A percentile compares a stretch with the other conserved stretches of the same genome.
Evolutionary conservation across 2,888 invertebrate genomes (phyloP).

Genomic region (Salticus scenicus): DNA sequence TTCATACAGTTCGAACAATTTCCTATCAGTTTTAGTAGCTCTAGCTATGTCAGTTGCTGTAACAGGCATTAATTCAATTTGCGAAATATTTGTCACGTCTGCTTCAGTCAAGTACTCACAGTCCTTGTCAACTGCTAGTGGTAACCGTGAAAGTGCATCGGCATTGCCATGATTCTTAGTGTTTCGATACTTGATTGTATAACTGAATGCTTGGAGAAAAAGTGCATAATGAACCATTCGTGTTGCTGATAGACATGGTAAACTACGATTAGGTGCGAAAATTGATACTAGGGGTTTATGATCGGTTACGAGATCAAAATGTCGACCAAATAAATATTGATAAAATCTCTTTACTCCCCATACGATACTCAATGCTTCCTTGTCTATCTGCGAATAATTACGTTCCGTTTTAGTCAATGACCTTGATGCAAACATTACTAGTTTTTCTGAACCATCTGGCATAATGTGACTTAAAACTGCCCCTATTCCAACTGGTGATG

Average conservation of each 20-base stretch:
- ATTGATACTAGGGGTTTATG: constrained; percentile 74
- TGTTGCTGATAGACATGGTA: constrained; percentile 74
- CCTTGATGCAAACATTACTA: constrained; percentile 75
- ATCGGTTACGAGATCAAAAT: constrained; percentile 74
- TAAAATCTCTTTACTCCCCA: constrained; percentile 74
- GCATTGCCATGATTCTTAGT: constrained; percentile 38
- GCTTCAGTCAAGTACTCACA: constrained; percentile 48
- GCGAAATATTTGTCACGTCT: constrained; percentile 49
- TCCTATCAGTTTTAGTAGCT: constrained; percentile 53
- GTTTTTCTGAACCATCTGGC: too few relatives aligned
- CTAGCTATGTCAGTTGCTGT: constrained; percentile 53
- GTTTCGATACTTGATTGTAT: constrained; percentile 52
- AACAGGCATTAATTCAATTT: constrained; percentile 46
- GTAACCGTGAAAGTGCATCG: constrained; percentile 41
- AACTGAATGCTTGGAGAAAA: constrained; percentile 49
- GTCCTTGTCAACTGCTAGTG: constrained; percentile 44
- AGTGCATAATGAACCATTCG: constrained; percentile 74
- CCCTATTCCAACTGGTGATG: too few relatives aligned
- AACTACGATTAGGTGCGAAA: constrained; percentile 74
- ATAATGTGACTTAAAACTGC: too few relatives aligned
- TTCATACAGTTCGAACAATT: constrained; percentile 51
- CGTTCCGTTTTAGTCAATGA: constrained; percentile 73
- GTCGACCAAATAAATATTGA: constrained; percentile 73
- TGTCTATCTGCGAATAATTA: constrained; percentile 75
- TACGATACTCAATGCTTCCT: constrained; percentile 74